These are phyloP conservation scores for Coregonus suidteri DNA, from an alignment of 2,797 vertebrate species.

Conservation along the genomic window DNA sequence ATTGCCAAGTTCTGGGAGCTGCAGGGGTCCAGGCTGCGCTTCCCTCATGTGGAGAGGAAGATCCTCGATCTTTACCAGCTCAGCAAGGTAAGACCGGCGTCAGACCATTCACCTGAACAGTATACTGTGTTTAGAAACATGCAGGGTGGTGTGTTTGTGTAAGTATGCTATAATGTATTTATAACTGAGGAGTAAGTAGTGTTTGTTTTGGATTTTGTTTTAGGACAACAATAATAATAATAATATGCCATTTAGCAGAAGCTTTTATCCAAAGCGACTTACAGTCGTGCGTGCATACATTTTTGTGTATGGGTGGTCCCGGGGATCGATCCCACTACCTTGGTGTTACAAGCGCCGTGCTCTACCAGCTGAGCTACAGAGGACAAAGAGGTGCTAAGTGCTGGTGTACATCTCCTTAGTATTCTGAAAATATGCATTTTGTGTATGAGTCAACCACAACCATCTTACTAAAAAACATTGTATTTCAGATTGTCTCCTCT, in stretches of 20 bases:
- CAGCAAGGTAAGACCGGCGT: conserved; percentile 82
- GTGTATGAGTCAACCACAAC: not conserved
- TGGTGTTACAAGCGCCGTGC: too few species aligned
- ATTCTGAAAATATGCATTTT: not conserved
- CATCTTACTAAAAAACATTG: conserved; percentile 22
- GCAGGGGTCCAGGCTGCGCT: conserved; percentile 93
- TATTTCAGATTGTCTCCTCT: conserved; percentile 86
- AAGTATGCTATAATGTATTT: not conserved
- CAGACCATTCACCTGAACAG: not conserved
- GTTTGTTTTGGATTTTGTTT: not conserved
- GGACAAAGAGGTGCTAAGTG: not conserved
- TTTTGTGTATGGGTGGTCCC: too few species aligned
- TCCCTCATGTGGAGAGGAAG: conserved; percentile 94
- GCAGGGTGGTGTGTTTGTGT: not conserved
- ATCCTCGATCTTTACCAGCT: conserved; percentile 93
- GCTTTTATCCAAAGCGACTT: too few species aligned
- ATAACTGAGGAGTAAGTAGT: not conserved
- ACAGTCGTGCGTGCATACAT: too few species aligned
- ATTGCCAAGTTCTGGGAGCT: conserved; percentile 99
- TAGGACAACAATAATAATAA: not conserved
- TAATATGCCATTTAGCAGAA: too few species aligned
- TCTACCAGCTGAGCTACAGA: too few species aligned
- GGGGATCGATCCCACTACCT: too few species aligned
- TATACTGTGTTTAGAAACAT: not conserved
- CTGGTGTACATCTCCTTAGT: not conserved